Percentiles rank a stretch among this genome's conserved stretches.
Evolutionary conservation across 2,888 invertebrate genomes (phyloP).

Genomic region (Dusona sp.): DNA sequence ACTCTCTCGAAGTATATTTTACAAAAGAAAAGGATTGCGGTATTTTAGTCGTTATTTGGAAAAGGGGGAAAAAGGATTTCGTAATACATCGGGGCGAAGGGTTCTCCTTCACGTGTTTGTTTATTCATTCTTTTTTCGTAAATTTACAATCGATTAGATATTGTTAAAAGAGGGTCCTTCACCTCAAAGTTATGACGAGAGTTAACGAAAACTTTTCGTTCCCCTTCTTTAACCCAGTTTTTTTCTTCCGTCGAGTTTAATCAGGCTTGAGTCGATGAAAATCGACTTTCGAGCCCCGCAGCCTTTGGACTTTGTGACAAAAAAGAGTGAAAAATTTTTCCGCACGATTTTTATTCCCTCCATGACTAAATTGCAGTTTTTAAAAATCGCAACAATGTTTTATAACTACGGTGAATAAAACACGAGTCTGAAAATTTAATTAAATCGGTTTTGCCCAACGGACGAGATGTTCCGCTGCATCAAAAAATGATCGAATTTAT

Average conservation of each 20-base stretch:
- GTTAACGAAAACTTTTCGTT: constrained; percentile 42
- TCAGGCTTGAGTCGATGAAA: constrained; percentile 52
- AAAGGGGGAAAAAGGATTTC: constrained; percentile 55
- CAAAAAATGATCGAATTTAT: constrained; percentile 57
- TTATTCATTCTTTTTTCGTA: constrained; percentile 52
- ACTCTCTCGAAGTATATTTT: constrained; percentile 40
- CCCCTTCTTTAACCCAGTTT: constrained; percentile 17
- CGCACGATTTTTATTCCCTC: background rate
- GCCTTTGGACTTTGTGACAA: background rate
- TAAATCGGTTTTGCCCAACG: constrained; percentile 13
- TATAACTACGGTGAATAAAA: background rate
- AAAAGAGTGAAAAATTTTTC: background rate
- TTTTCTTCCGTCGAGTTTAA: constrained; percentile 44
- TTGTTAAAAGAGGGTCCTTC: constrained; percentile 46
- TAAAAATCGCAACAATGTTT: background rate
- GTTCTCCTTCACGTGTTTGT: background rate
- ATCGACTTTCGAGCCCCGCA: constrained; percentile 1
- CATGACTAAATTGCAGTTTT: background rate
- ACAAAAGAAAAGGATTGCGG: constrained; percentile 34
- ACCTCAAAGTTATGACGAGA: constrained; percentile 23
- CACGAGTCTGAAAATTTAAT: background rate
- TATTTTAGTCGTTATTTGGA: constrained; percentile 33
- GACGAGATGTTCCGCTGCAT: constrained; percentile 1
- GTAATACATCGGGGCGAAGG: constrained; percentile 39
- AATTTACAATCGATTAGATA: constrained; percentile 56